These are phyloP conservation scores for Tyrophagus putrescentiae DNA, from an alignment of 1,140 invertebrate species.

Conservation along the genomic window DNA sequence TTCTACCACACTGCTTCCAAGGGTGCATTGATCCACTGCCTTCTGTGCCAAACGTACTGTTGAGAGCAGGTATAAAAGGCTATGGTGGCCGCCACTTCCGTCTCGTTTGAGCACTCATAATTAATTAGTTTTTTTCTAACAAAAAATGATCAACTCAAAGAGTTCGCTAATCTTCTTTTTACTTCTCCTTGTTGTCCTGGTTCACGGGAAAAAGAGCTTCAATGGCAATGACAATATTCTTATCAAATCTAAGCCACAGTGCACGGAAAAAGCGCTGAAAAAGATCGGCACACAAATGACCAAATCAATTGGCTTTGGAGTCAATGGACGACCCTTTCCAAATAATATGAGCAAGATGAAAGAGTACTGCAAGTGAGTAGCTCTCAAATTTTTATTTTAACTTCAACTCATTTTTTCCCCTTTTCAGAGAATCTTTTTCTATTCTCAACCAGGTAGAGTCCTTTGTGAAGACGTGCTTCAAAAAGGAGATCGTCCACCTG, in stretches of 20 bases:
- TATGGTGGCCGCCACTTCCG: no score
- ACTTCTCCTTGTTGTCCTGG: no score
- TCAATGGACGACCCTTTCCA: conserved; percentile 3
- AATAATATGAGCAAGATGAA: neutral
- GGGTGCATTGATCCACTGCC: no score
- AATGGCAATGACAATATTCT: neutral
- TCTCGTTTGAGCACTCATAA: no score
- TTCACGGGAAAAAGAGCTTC: no score
- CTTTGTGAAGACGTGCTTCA: neutral
- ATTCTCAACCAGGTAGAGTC: neutral
- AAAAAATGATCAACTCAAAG: no score
- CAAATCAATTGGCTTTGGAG: neutral
- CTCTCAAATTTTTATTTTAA: neutral
- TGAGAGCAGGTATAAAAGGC: no score
- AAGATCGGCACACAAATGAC: neutral
- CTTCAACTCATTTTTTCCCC: neutral
- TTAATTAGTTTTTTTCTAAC: no score
- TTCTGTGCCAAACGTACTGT: no score
- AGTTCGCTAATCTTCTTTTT: no score
- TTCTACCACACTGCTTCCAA: no score
- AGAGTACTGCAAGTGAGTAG: neutral
- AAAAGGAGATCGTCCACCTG: neutral
- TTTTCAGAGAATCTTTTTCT: neutral
- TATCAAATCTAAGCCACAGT: neutral
- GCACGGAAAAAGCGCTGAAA: neutral